Evolutionary conservation across 2,113 vertebrate species (phyloP), one percentile per base, ranked within the genome.

Genomic region (Sakesphorus luctuosus): DNA sequence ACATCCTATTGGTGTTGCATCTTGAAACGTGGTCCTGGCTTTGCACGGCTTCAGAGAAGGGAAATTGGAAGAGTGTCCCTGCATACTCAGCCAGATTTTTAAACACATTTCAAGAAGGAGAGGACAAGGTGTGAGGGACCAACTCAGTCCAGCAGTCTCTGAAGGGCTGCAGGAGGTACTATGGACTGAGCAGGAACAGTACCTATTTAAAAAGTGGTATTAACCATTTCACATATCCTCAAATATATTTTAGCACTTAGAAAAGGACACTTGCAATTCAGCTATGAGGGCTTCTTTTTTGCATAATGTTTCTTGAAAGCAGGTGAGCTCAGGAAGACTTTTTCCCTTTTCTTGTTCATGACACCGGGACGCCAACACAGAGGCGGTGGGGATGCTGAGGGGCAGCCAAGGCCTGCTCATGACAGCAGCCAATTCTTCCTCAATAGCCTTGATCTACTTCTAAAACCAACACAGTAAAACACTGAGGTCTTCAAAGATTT

Each of bases 161-260:
- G 7, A 26, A 50, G 49, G 72, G 13, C 38, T 65, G 35, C 3
- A 75, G 50, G 15, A 75, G 20, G 11, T 14, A 40, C 24, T 6
- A 9, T 3, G 8, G 43, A 4, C 5, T 16, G 4, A 79, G 6
- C 10, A 53, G 35, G 0, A 71, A 65, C 7, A 71, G 1, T 14
- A 35, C 31, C 44, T 74, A 18, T 13, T 6, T 25, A 4, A 38
- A 26, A 68, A 18, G 7, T 19, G 1, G 0, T 20, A 33, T 0
- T 1, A 6, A 21, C 31, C 26, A 6, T 31, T 66, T 13, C 9
- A 61, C 25, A 11, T 7, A 12, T 19, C 40, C 20, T 33, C 67
- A 25, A 8, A 28, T 55, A n/a, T 24, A 23, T 14, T 44, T 66
- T 24, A 38, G 3, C 12, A 43, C 6, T 25, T 8, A 0, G 13